phyloP scores from a whole-genome alignment of 2,888 invertebrate species.

The Yponomeuta evonymella region DNA sequence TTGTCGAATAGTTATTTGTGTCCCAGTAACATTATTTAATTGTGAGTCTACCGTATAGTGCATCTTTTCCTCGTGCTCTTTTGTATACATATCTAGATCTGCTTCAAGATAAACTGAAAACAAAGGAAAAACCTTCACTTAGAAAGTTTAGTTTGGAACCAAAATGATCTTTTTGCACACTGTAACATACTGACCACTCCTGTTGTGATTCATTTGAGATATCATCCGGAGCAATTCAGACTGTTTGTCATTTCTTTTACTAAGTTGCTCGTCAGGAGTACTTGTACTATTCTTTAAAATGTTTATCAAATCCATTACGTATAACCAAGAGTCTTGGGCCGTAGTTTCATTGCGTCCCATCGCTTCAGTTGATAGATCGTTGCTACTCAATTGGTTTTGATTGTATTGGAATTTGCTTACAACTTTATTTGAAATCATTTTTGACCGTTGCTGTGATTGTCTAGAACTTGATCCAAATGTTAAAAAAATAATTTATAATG shows the following conservation, averaged over 20 bases:
- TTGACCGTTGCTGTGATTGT: not conserved
- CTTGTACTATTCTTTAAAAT: not conserved
- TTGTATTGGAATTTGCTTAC: slow-evolving; percentile 9
- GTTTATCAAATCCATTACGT: slow-evolving; percentile 4
- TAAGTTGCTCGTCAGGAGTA: slow-evolving; percentile 15
- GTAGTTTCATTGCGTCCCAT: not conserved
- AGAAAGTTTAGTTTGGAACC: no score
- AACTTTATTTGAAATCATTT: not conserved
- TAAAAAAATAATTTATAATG: no score
- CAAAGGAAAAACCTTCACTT: no score
- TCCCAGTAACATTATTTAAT: not conserved
- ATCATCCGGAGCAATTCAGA: slow-evolving; percentile 31
- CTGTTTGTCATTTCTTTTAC: not conserved
- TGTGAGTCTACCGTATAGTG: not conserved
- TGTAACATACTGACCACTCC: slow-evolving; percentile 33
- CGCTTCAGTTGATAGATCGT: slow-evolving; percentile 4
- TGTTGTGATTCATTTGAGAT: slow-evolving; percentile 34
- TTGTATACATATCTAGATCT: slow-evolving; percentile 18
- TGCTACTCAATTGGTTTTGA: slow-evolving; percentile 2
- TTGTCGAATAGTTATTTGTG: not conserved
- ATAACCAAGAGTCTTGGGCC: not conserved
- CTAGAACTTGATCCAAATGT: not conserved
- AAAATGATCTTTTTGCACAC: no score
- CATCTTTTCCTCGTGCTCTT: not conserved
- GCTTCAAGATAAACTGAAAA: slow-evolving; percentile 24